Conservation (phyloP, 2,888 invertebrate genomes). For the Tipula helvola region DNA sequence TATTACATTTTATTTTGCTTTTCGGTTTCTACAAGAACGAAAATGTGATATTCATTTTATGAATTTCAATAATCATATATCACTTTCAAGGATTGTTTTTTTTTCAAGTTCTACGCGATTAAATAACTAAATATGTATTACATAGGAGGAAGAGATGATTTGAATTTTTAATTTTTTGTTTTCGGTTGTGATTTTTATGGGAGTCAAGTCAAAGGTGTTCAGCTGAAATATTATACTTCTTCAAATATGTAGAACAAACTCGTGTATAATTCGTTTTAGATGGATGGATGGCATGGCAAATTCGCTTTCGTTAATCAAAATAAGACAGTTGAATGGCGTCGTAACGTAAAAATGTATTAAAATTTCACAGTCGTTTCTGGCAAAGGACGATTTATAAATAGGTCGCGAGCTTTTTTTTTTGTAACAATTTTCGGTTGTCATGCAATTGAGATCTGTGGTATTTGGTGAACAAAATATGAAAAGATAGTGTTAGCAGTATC, state of each 20-base stretch:
- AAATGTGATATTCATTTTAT: not conserved
- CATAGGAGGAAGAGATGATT: not conserved
- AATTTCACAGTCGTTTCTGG: too few relatives aligned
- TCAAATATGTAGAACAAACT: not conserved
- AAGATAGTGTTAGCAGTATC: too few relatives aligned
- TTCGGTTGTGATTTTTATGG: not conserved
- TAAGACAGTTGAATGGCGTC: too few relatives aligned
- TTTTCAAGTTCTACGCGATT: not conserved
- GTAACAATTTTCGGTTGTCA: too few relatives aligned
- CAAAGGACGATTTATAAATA: too few relatives aligned
- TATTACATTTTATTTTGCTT: not conserved
- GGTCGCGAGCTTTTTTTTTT: too few relatives aligned
- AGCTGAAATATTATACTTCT: not conserved
- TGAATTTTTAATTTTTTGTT: not conserved
- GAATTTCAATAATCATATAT: not conserved
- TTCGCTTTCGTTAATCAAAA: too few relatives aligned
- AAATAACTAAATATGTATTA: not conserved
- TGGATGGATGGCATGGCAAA: too few relatives aligned
- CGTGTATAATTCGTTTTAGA: too few relatives aligned
- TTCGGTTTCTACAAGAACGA: not conserved
- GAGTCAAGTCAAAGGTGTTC: not conserved
- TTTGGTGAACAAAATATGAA: too few relatives aligned
- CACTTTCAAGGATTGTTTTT: not conserved
- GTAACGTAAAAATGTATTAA: too few relatives aligned
- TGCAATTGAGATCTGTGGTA: too few relatives aligned